Evolutionary conservation across 2,113 vertebrate genomes (phyloP).

Genomic region (Muntiacus reevesi): DNA sequence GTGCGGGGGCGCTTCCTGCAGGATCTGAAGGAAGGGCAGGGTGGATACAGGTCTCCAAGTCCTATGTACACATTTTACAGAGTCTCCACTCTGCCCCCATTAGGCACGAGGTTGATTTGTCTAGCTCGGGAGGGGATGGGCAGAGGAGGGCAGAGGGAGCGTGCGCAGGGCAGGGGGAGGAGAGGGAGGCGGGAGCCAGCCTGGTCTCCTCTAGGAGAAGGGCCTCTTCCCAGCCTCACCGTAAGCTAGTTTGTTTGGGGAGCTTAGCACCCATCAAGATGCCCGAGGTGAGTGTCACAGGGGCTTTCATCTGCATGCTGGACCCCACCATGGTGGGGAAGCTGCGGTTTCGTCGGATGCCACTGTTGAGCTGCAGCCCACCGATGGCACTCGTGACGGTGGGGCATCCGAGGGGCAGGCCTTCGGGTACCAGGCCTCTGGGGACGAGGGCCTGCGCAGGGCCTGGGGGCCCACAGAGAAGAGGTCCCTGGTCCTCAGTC

Average conservation of each 20-base stretch:
- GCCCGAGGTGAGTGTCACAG: slow-evolving; percentile 85
- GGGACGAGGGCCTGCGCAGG: slow-evolving; percentile 86
- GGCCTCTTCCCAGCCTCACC: slow-evolving; percentile 66
- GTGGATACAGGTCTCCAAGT: slow-evolving; percentile 69
- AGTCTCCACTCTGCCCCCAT: slow-evolving; percentile 76
- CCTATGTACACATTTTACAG: slow-evolving; percentile 80
- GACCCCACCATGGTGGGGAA: slow-evolving; percentile 97
- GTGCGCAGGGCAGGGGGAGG: background rate
- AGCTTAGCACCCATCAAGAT: slow-evolving; percentile 88
- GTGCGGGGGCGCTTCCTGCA: slow-evolving; percentile 48
- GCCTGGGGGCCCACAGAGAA: slow-evolving; percentile 86
- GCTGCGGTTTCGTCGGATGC: slow-evolving; percentile 94
- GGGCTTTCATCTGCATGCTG: slow-evolving; percentile 97
- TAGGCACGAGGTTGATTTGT: slow-evolving; percentile 88
- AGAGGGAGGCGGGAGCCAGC: background rate
- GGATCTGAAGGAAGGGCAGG: slow-evolving; percentile 42
- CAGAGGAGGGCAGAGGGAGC: background rate
- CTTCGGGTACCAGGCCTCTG: slow-evolving; percentile 76
- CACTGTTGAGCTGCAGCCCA: slow-evolving; percentile 87
- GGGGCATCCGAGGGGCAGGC: slow-evolving; percentile 80
- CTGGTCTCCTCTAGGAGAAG: background rate
- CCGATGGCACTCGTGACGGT: slow-evolving; percentile 81
- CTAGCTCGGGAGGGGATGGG: slow-evolving; percentile 75
- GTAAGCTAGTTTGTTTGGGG: slow-evolving; percentile 84
- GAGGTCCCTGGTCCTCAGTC: slow-evolving; percentile 80